Percentiles rank a stretch among this genome's conserved stretches.
These are phyloP conservation scores for Agrypnus murinus DNA, from an alignment of 2,888 invertebrate species.

Conservation along the genomic window DNA sequence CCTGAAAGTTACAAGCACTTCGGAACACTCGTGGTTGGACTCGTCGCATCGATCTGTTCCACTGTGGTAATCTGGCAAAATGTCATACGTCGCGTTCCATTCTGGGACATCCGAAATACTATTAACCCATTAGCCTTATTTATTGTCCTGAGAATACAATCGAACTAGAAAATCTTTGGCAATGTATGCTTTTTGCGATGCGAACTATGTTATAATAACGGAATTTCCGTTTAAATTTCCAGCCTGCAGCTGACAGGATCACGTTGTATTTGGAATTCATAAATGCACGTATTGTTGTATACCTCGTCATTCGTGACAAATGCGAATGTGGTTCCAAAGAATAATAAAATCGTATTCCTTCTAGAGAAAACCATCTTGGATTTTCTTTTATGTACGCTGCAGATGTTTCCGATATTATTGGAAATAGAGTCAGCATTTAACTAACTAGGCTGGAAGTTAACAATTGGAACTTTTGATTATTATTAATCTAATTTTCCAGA, in stretches of 20 bases:
- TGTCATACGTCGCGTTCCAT: constrained; percentile 12
- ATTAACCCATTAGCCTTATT: constrained; percentile 9
- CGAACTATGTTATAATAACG: constrained; percentile 10
- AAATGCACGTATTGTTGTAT: constrained; percentile 27
- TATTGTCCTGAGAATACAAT: constrained; percentile 10
- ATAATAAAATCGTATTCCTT: constrained; percentile 27
- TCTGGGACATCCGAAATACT: background rate
- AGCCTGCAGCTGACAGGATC: constrained; percentile 18
- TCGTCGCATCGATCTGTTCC: constrained; percentile 13
- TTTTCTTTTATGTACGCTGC: constrained; percentile 10
- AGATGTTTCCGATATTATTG: background rate
- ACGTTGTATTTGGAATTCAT: constrained; percentile 24
- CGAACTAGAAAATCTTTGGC: background rate
- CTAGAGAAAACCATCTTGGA: constrained; percentile 13
- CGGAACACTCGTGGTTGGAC: constrained; percentile 23
- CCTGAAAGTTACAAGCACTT: constrained; percentile 24
- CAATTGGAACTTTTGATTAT: background rate
- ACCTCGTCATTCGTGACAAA: constrained; percentile 24
- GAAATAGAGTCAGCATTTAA: background rate
- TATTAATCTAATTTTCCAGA: background rate
- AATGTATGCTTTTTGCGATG: background rate
- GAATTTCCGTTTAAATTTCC: constrained; percentile 19
- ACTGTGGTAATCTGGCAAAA: constrained; percentile 18
- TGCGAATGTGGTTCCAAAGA: constrained; percentile 15
- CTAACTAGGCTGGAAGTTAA: background rate